Evolutionary conservation across 1,140 invertebrate genomes (phyloP).

Genomic region (Diplogasteroides magnus): DNA sequence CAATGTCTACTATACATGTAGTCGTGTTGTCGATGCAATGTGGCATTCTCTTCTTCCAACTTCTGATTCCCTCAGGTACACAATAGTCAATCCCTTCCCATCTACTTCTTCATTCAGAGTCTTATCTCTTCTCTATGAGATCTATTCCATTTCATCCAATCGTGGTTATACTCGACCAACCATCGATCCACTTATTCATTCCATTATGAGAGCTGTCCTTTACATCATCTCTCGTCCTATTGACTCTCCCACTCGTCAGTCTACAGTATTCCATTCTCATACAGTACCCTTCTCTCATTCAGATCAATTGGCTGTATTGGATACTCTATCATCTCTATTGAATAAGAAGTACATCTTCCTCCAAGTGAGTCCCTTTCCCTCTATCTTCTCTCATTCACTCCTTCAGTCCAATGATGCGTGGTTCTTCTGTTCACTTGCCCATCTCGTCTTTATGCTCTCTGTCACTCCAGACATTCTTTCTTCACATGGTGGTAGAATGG

Average conservation of each 20-base stretch:
- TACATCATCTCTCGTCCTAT: constrained; percentile 84
- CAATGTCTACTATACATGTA: constrained; percentile 78
- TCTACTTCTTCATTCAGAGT: constrained; percentile 55
- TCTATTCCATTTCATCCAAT: constrained; percentile 25
- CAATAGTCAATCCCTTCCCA: constrained; percentile 26
- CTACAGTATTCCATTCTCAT: too few species aligned
- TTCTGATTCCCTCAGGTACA: constrained; percentile 4
- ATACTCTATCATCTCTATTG: constrained; percentile 46
- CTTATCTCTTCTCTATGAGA: constrained; percentile 52
- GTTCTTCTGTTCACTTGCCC: constrained; percentile 80
- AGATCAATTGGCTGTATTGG: constrained; percentile 52
- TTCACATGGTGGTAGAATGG: constrained; percentile 31
- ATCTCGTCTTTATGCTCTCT: constrained; percentile 86
- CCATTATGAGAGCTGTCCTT: constrained; percentile 84
- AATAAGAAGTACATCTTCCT: constrained; percentile 32
- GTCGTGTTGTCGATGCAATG: constrained; percentile 87
- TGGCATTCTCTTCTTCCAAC: constrained; percentile 72
- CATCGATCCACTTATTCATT: constrained; percentile 62
- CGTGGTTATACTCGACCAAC: constrained; percentile 32
- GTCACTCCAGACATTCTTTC: constrained; percentile 58
- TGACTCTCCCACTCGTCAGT: constrained; percentile 63
- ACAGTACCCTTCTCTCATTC: constrained; percentile 10
- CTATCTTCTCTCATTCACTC: constrained; percentile 63
- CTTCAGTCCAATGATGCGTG: constrained; percentile 56
- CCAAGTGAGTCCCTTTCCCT: background rate